Conservation (phyloP, 2,888 invertebrate species). For the Synanthedon andrenaeformis region DNA sequence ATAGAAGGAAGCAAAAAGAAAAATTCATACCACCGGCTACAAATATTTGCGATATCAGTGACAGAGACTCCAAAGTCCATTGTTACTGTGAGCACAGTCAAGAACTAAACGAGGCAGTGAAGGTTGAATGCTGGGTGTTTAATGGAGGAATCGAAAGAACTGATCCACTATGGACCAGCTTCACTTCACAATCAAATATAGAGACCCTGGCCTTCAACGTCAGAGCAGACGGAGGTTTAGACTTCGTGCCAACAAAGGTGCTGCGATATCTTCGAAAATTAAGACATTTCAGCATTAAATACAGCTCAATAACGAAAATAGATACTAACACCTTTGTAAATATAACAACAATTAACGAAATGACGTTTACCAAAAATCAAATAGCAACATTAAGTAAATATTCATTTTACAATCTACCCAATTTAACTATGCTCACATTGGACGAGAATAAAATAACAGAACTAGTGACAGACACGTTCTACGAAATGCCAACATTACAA, state of each 20-base stretch:
- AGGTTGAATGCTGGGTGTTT: conserved; percentile 84
- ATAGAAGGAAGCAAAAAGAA: conserved; percentile 56
- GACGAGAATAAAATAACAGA: conserved; percentile 82
- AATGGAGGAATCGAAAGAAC: conserved; percentile 75
- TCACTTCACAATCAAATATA: conserved; percentile 78
- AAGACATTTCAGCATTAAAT: conserved; percentile 76
- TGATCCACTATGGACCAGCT: conserved; percentile 79
- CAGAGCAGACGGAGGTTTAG: conserved; percentile 75
- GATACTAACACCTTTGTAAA: conserved; percentile 82
- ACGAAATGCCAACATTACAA: conserved; percentile 77
- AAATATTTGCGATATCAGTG: conserved; percentile 71
- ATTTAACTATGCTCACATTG: conserved; percentile 76
- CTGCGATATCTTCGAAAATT: conserved; percentile 75
- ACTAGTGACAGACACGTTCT: conserved; percentile 80
- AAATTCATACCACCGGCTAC: conserved; percentile 35
- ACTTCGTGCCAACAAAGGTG: conserved; percentile 79
- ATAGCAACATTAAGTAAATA: conserved; percentile 75
- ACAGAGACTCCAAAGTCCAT: conserved; percentile 69
- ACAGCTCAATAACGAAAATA: conserved; percentile 78
- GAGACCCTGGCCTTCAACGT: conserved; percentile 78
- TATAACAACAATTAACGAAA: conserved; percentile 74
- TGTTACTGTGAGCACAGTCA: conserved; percentile 76
- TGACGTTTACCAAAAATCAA: conserved; percentile 77
- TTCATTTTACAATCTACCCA: conserved; percentile 80
- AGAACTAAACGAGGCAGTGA: conserved; percentile 70